A percentile compares a stretch with the other conserved stretches of the same genome.
Conservation (phyloP, 2,797 vertebrate genomes). For the Choloepus didactylus region DNA sequence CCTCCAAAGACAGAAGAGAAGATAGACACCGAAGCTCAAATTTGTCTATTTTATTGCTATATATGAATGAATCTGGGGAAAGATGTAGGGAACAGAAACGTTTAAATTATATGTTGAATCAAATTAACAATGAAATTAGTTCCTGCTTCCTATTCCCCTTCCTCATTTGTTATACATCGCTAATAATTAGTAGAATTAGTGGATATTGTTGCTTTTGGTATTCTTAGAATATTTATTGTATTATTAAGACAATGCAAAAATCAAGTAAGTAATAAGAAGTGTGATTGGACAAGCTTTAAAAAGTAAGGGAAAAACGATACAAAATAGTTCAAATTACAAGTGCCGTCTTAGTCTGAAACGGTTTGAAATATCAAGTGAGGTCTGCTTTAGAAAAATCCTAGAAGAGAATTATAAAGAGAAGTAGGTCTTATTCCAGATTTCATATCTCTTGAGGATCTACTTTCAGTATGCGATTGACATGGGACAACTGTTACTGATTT, state of each 20-base stretch:
- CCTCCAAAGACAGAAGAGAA: not conserved
- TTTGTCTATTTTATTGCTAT: not conserved
- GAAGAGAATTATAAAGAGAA: constrained; percentile 54
- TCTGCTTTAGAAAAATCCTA: constrained; percentile 63
- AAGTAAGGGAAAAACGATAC: constrained; percentile 68
- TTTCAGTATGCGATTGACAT: constrained; percentile 76
- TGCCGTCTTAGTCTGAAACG: constrained; percentile 72
- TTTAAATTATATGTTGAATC: constrained; percentile 18
- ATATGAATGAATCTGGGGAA: not conserved
- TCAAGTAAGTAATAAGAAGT: constrained; percentile 56
- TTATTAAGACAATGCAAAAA: constrained; percentile 61
- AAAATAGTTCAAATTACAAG: constrained; percentile 80
- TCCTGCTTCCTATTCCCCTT: not conserved
- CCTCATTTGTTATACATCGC: not conserved
- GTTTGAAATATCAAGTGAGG: constrained; percentile 76
- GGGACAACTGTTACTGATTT: constrained; percentile 79
- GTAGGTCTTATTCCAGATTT: constrained; percentile 68
- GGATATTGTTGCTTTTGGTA: not conserved
- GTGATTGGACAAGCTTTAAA: constrained; percentile 61
- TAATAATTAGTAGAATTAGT: not conserved
- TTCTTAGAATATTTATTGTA: constrained; percentile 29
- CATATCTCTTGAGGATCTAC: constrained; percentile 70
- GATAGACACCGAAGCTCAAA: not conserved
- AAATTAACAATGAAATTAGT: constrained; percentile 1
- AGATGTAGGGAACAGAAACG: not conserved